A percentile compares a stretch with the other conserved stretches of the same genome.
phyloP scores from a whole-genome alignment of 1,140 invertebrate species.

The Danaus melanippus region DNA sequence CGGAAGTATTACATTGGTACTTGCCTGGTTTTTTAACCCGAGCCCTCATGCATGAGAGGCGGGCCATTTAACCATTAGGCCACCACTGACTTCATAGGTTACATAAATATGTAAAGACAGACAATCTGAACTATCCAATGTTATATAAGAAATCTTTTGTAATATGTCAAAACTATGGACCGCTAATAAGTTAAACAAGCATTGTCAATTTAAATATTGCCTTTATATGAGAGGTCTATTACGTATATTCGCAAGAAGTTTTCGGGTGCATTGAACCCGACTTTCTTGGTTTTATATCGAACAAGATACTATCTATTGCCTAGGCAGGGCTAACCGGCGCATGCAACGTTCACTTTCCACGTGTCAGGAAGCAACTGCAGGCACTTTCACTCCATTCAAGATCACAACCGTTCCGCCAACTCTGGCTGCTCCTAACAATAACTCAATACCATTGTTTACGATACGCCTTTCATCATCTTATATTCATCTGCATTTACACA shows the following conservation, averaged over 20 bases:
- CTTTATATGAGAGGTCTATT: conserved; percentile 8
- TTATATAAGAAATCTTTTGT: too few species aligned
- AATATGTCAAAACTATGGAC: background rate
- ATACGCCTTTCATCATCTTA: conserved; percentile 25
- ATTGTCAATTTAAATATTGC: conserved; percentile 10
- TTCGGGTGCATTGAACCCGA: conserved; percentile 30
- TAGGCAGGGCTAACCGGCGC: conserved; percentile 44
- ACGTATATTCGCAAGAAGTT: conserved; percentile 13
- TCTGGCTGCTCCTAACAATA: conserved; percentile 39
- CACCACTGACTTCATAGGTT: too few species aligned
- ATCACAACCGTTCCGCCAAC: conserved; percentile 50
- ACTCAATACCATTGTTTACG: conserved; percentile 39
- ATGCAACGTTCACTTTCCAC: conserved; percentile 59
- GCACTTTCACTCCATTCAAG: conserved; percentile 69
- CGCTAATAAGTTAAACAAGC: background rate
- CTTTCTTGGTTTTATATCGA: conserved; percentile 56
- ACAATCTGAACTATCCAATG: too few species aligned
- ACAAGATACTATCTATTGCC: conserved; percentile 52
- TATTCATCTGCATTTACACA: conserved; percentile 11
- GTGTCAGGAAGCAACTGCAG: conserved; percentile 59
- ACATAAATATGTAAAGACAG: too few species aligned
- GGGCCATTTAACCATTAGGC: too few species aligned
- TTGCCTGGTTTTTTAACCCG: too few species aligned
- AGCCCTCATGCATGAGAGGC: too few species aligned
- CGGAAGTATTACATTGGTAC: too few species aligned